Evolutionary conservation across 1,140 invertebrate genomes (phyloP).

Genomic region (Wasmannia auropunctata): DNA sequence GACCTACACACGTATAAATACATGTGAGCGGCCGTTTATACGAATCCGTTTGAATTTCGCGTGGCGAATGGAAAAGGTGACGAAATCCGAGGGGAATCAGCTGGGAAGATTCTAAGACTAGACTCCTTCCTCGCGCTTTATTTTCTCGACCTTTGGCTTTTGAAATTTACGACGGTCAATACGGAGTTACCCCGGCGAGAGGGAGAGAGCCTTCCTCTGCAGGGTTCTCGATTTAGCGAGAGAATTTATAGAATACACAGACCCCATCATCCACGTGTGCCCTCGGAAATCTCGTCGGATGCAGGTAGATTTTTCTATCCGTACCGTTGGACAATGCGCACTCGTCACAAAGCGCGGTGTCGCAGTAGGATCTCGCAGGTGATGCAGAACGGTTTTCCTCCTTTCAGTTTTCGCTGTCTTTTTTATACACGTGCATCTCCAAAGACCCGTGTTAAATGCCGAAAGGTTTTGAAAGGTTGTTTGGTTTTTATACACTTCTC

Average conservation of each 20-base stretch:
- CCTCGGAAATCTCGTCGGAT: neutral
- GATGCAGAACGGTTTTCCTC: neutral
- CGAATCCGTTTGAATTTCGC: neutral
- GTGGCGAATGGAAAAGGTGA: neutral
- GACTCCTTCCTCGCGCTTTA: neutral
- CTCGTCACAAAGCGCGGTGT: slow-evolving; percentile 13
- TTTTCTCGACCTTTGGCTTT: neutral
- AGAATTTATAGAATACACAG: slow-evolving; percentile 15
- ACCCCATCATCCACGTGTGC: slow-evolving; percentile 1
- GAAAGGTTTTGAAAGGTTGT: neutral
- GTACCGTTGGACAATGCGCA: neutral
- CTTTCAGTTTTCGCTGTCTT: neutral
- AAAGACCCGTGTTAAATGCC: slow-evolving; percentile 9
- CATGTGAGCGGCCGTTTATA: neutral
- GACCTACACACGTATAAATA: neutral
- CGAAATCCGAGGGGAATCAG: neutral
- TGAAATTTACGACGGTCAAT: slow-evolving; percentile 34
- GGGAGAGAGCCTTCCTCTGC: no score
- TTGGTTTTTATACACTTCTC: neutral
- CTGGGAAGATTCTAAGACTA: neutral
- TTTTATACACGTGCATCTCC: neutral
- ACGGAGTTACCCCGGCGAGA: neutral
- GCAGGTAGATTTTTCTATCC: neutral
- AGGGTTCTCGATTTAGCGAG: slow-evolving; percentile 15
- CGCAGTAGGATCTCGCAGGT: slow-evolving; percentile 19